Percentiles rank a stretch among this genome's conserved stretches.
These are phyloP conservation scores for Diachrysia chrysitis DNA, from an alignment of 2,888 invertebrate genomes.

Conservation along the genomic window DNA sequence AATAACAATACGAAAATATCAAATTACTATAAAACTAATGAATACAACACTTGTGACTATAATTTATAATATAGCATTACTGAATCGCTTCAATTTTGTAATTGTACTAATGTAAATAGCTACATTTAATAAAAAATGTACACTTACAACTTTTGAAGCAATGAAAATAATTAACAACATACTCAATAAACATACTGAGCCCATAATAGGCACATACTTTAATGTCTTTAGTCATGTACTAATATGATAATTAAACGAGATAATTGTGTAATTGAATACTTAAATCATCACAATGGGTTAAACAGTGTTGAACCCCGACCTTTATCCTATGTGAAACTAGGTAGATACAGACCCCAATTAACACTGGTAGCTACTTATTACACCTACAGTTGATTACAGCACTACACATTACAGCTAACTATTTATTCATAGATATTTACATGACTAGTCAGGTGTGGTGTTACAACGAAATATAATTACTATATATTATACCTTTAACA, in stretches of 20 bases:
- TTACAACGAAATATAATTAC: slow-evolving; percentile 50
- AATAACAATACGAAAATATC: slow-evolving; percentile 50
- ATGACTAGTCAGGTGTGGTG: slow-evolving; percentile 70
- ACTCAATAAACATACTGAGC: slow-evolving; percentile 20
- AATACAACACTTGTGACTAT: slow-evolving; percentile 42
- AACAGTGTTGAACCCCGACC: slow-evolving; percentile 53
- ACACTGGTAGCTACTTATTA: slow-evolving; percentile 45
- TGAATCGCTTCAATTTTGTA: slow-evolving; percentile 13
- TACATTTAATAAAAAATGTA: slow-evolving; percentile 4
- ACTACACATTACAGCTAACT: slow-evolving; percentile 52
- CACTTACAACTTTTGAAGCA: slow-evolving; percentile 12
- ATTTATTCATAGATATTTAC: slow-evolving; percentile 57
- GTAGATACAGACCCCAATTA: slow-evolving; percentile 48
- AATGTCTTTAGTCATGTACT: slow-evolving; percentile 46
- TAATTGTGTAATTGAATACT: slow-evolving; percentile 56
- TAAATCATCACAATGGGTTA: slow-evolving; percentile 46
- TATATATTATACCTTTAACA: not conserved
- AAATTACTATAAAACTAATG: slow-evolving; percentile 30
- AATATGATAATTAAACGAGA: slow-evolving; percentile 42
- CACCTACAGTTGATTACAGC: slow-evolving; percentile 34
- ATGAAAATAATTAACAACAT: slow-evolving; percentile 31
- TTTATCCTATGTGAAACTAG: slow-evolving; percentile 48
- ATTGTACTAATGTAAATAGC: slow-evolving; percentile 3
- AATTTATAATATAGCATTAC: slow-evolving; percentile 35
- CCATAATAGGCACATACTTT: slow-evolving; percentile 15